phyloP scores from a whole-genome alignment of 2,888 invertebrate species.

The Leptothorax acervorum region DNA sequence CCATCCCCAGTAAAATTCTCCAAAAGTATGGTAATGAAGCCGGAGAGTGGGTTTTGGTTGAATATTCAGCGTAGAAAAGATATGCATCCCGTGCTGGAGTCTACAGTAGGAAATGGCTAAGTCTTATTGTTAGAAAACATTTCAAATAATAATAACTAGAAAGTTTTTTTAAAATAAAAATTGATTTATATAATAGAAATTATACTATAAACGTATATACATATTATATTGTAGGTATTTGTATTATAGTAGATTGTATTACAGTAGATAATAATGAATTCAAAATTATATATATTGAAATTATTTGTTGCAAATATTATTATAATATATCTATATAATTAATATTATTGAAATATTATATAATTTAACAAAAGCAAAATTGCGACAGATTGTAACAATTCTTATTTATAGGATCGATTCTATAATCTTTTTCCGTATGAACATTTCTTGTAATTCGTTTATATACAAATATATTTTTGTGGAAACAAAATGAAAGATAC shows the following conservation, averaged over 20 bases:
- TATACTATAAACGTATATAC: too few species aligned
- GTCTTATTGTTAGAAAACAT: too few species aligned
- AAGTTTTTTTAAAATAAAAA: not conserved
- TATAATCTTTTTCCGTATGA: too few species aligned
- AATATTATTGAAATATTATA: too few species aligned
- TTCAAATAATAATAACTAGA: not conserved
- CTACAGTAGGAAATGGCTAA: constrained; percentile 13
- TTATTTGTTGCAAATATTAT: not conserved
- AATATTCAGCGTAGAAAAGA: constrained; percentile 62
- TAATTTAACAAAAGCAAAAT: not conserved
- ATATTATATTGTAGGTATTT: not conserved
- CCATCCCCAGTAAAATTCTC: constrained; percentile 80
- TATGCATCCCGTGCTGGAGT: not conserved
- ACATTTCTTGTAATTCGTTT: too few species aligned
- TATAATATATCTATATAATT: not conserved
- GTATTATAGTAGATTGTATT: not conserved
- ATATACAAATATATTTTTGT: too few species aligned
- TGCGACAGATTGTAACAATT: too few species aligned
- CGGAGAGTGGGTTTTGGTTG: constrained; percentile 70
- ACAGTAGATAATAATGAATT: not conserved
- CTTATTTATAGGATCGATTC: too few species aligned
- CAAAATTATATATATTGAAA: not conserved
- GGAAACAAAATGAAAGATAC: too few species aligned
- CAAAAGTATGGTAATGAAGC: constrained; percentile 51
- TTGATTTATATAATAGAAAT: not conserved